A percentile compares a stretch with the other conserved stretches of the same genome.
Evolutionary conservation across 2,888 invertebrate genomes (phyloP).

Genomic region (Nemotelus pantherinus): DNA sequence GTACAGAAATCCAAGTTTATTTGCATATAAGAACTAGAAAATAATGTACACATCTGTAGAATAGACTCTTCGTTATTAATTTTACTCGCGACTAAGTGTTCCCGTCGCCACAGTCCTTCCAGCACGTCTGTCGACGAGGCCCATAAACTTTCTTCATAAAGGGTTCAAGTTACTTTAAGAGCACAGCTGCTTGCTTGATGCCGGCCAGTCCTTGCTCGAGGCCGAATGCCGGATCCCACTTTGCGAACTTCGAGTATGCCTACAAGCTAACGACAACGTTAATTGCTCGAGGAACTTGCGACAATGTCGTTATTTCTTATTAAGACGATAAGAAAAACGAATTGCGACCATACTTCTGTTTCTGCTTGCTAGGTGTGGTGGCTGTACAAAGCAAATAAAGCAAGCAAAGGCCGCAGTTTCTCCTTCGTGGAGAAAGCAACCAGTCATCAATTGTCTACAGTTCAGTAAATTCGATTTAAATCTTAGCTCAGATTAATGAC

Average conservation of each 20-base stretch:
- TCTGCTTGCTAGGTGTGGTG: background rate
- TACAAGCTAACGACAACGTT: conserved; percentile 1
- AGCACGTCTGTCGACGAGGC: background rate
- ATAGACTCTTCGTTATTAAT: background rate
- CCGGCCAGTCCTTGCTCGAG: background rate
- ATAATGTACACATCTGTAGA: background rate
- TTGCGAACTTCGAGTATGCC: conserved; percentile 8
- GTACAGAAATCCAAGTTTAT: no score
- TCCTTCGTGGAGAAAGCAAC: background rate
- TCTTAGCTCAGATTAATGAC: conserved; percentile 31
- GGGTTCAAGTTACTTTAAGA: background rate
- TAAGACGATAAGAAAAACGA: conserved; percentile 19
- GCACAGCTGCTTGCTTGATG: background rate
- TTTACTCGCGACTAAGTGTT: background rate
- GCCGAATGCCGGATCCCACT: background rate
- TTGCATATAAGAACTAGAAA: no score
- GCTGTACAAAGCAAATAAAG: background rate
- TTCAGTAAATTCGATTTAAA: conserved; percentile 37
- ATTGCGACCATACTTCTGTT: conserved; percentile 4
- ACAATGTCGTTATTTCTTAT: conserved; percentile 9
- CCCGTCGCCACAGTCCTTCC: background rate
- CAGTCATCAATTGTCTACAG: conserved; percentile 35
- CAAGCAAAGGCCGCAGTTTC: background rate
- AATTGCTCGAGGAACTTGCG: conserved; percentile 17
- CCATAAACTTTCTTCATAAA: background rate